Conservation (phyloP, 2,113 vertebrate genomes). For the Calidris pygmaea region DNA sequence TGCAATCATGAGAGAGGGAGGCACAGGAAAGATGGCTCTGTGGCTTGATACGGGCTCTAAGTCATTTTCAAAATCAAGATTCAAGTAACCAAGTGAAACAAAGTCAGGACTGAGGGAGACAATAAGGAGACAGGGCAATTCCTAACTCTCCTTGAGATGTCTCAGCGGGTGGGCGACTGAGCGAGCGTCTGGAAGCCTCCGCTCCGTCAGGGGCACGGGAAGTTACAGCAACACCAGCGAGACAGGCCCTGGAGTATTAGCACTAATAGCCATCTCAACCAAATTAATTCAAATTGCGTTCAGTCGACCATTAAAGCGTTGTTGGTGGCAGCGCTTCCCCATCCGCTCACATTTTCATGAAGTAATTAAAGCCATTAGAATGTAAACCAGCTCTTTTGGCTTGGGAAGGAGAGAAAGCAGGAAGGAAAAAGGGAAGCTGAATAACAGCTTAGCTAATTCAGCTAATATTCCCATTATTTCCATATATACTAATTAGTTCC, state of each 20-base stretch:
- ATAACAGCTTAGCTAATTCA: conserved; percentile 35
- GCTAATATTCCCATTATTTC: conserved; percentile 50
- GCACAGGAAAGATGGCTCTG: not conserved
- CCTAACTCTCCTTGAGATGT: not conserved
- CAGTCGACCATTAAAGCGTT: conserved; percentile 66
- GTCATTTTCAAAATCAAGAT: not conserved
- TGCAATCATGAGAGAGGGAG: not conserved
- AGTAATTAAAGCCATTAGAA: conserved; percentile 79
- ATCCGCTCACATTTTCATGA: conserved; percentile 67
- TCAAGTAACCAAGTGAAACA: not conserved
- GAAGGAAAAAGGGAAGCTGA: conserved; percentile 58
- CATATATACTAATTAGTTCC: conserved; percentile 21
- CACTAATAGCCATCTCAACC: conserved; percentile 66
- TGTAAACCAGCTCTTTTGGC: conserved; percentile 73
- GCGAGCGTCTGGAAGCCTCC: conserved; percentile 14
- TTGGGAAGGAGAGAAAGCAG: conserved; percentile 42
- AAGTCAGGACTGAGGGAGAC: not conserved
- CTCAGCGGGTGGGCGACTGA: not conserved
- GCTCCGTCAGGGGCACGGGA: not conserved
- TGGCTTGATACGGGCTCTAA: not conserved
- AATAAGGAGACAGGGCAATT: not conserved
- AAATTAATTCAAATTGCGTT: conserved; percentile 76
- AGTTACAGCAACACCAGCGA: conserved; percentile 52
- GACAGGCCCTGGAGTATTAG: conserved; percentile 63
- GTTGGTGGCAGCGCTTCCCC: conserved; percentile 68